Evolutionary conservation across 2,797 vertebrate genomes (phyloP).

Genomic region (Melanotaenia nigrans): DNA sequence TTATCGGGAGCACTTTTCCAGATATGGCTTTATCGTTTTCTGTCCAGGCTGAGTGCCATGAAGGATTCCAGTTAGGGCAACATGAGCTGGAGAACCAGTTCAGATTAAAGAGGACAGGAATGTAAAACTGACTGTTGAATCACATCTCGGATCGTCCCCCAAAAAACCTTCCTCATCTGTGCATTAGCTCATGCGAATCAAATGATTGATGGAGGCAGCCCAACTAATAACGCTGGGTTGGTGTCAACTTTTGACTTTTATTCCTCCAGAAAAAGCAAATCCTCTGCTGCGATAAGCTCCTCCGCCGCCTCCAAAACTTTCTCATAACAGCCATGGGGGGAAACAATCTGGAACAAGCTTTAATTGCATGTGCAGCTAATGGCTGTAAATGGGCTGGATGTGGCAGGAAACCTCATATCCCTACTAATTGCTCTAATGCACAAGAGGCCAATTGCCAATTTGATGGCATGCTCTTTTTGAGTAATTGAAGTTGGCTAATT

Average conservation of each 20-base stretch:
- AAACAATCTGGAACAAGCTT: slow-evolving; percentile 66
- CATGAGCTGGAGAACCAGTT: slow-evolving; percentile 7
- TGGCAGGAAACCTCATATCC: slow-evolving; percentile 74
- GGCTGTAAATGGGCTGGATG: slow-evolving; percentile 71
- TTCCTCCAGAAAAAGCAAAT: slow-evolving; percentile 17
- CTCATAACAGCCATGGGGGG: slow-evolving; percentile 25
- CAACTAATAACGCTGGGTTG: background rate
- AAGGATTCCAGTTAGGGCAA: slow-evolving; percentile 28
- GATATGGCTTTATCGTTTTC: slow-evolving; percentile 43
- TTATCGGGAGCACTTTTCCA: slow-evolving; percentile 29
- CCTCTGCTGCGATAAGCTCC: slow-evolving; percentile 25
- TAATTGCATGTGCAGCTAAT: slow-evolving; percentile 77
- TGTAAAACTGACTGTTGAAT: background rate
- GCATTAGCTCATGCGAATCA: background rate
- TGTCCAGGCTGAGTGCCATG: slow-evolving; percentile 17
- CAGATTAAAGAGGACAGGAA: slow-evolving; percentile 9
- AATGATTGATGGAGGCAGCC: slow-evolving; percentile 24
- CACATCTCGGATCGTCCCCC: background rate
- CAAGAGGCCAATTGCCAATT: slow-evolving; percentile 76
- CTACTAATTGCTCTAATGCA: slow-evolving; percentile 76
- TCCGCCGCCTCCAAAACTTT: slow-evolving; percentile 40
- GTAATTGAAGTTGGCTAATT: slow-evolving; percentile 74
- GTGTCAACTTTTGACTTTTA: slow-evolving; percentile 20
- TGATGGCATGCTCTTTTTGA: slow-evolving; percentile 62
- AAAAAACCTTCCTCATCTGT: background rate